Base-by-base conservation (phyloP, 2,888 invertebrate genomes). In the Anthoptus insignis region DNA sequence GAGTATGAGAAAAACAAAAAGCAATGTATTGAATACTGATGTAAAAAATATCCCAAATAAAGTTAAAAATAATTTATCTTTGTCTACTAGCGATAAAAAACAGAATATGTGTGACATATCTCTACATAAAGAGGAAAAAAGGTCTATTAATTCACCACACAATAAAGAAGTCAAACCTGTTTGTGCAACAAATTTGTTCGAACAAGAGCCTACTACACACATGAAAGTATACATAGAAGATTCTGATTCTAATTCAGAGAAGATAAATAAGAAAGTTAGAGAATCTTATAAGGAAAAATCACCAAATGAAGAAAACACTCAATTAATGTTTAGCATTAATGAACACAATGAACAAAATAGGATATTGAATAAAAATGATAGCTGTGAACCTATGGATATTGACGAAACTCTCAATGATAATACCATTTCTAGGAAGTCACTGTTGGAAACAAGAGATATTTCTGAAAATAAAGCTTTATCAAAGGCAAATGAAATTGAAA, bases 361-460 rank as follows among this genome's bases (percentile, higher is more conserved):
- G 60, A 14, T 49, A 14, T 47, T 14, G 0, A 34, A 47, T 19
- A 54, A 63, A 49, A 79, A 83, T 73, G 72, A 81, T 27, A 81
- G 80, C 65, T 86, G 82, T 72, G 92, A 93, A 77, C 91, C 92
- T 22, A 93, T 93, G 92, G 93, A 93, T 77, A 79, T 93, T 74
- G 93, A 93, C 78, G 89, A 87, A 80, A 87, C 89, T 11, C 81
- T 93, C 60, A 86, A 88, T 83, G 32, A 77, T 84, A 11, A 67
- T 85, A 27, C 52, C 56, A 50, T 53, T 52, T 50, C 64, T 45
- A 29, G 13, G 13, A 52, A 24, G 1, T 47, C 24, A 24, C 13
- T 11, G 7, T 47, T 47, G 14, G 16, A 45, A 45, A n/a, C 14
- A 19, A 22, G 11, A 2, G 22, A 60, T 6, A 42, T 9, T 16